phyloP scores from a whole-genome alignment of 2,888 invertebrate genomes.

The Cacoxenus indagator region DNA sequence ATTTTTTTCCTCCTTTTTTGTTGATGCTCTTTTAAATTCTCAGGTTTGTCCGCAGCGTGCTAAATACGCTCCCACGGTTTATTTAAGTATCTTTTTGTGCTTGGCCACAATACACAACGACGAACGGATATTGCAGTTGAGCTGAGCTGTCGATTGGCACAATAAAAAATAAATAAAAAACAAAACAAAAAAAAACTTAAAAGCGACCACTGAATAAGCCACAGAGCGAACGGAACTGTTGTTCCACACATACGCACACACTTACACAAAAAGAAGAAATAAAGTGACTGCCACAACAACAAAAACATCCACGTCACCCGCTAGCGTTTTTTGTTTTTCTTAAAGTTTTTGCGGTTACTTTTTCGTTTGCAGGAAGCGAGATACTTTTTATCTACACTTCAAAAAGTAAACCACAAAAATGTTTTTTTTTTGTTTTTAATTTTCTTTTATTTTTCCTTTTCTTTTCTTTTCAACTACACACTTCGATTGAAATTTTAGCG shows the following conservation, averaged over 20 bases:
- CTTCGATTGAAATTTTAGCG: slow-evolving; percentile 61
- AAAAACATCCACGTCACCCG: slow-evolving; percentile 49
- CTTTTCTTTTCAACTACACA: slow-evolving; percentile 45
- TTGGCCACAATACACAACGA: slow-evolving; percentile 14
- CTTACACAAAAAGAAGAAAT: background rate
- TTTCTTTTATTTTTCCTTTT: background rate
- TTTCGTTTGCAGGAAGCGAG: slow-evolving; percentile 44
- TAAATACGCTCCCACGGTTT: slow-evolving; percentile 58
- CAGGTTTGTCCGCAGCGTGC: slow-evolving; percentile 16
- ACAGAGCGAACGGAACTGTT: slow-evolving; percentile 12
- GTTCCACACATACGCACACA: background rate
- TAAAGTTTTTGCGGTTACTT: slow-evolving; percentile 42
- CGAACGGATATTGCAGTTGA: slow-evolving; percentile 21
- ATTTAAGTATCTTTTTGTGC: slow-evolving; percentile 32
- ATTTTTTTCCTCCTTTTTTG: background rate
- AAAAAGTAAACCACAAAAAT: background rate
- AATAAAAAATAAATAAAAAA: background rate
- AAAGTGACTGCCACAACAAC: slow-evolving; percentile 5
- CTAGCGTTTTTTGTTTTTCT: slow-evolving; percentile 39
- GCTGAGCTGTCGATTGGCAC: slow-evolving; percentile 7
- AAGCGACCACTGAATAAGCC: slow-evolving; percentile 9
- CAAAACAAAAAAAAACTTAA: background rate
- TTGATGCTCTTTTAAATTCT: background rate
- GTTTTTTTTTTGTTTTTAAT: slow-evolving; percentile 9
- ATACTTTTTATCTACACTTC: slow-evolving; percentile 14